These are phyloP conservation scores for Neomonachus schauinslandi DNA, from an alignment of 2,113 vertebrate genomes.

Conservation along the genomic window DNA sequence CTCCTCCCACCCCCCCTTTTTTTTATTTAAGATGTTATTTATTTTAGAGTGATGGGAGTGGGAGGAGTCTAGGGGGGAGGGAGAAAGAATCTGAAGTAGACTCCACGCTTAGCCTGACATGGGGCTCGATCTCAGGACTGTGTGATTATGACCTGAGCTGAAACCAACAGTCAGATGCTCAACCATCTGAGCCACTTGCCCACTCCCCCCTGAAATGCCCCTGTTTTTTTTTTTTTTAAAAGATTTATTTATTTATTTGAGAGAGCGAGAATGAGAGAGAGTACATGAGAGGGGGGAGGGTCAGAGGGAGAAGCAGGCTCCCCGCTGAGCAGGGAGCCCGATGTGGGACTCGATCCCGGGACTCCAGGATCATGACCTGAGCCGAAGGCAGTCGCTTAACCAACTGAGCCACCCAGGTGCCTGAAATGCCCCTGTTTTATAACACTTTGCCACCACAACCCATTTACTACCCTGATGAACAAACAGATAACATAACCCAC, in stretches of 20 bases:
- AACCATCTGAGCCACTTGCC: not conserved
- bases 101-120: not conserved
- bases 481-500: not conserved
- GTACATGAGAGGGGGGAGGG: too few relatives aligned
- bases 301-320: too few relatives aligned
- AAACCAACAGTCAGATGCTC: not conserved
- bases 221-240: too few relatives aligned
- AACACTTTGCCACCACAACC: not conserved
- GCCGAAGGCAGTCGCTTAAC: too few relatives aligned
- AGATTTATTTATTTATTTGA: too few relatives aligned
- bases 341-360: too few relatives aligned
- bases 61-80: not conserved
- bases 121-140: not conserved
- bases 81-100: not conserved
- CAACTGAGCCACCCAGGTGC: too few relatives aligned
- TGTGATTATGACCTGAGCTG: not conserved
- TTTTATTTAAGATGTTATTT: not conserved
- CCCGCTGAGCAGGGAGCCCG: too few relatives aligned
- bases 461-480: not conserved
- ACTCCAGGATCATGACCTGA: too few relatives aligned
- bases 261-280: too few relatives aligned
- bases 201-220: too few relatives aligned
- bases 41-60: not conserved
- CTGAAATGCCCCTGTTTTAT: not conserved
- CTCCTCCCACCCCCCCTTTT: fast-evolving